Evolutionary conservation across 2,888 invertebrate genomes (phyloP).

Genomic region (Lapara coniferarum): DNA sequence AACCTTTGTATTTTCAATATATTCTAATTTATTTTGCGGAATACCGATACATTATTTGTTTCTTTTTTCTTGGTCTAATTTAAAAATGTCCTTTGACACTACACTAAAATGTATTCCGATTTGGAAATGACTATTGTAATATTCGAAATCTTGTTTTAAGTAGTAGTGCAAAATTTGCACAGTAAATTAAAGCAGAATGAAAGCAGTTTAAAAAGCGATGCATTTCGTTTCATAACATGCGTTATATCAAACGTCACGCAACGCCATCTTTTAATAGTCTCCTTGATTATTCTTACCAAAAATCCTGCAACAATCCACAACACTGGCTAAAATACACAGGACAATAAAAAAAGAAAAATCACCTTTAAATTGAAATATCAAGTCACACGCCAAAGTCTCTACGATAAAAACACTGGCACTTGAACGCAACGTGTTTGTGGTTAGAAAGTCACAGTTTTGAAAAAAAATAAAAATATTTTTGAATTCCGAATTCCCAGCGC

Average conservation of each 20-base stretch:
- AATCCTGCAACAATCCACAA: slow-evolving; percentile 42
- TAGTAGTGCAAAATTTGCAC: neutral
- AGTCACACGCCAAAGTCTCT: slow-evolving; percentile 79
- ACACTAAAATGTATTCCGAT: no score
- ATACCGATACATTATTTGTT: no score
- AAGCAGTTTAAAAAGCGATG: slow-evolving; percentile 8
- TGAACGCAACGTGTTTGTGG: slow-evolving; percentile 74
- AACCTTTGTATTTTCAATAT: no score
- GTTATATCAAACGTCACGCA: neutral
- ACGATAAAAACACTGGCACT: slow-evolving; percentile 77
- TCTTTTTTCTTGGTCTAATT: no score
- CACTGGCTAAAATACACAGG: slow-evolving; percentile 39
- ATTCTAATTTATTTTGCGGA: no score
- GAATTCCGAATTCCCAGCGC: slow-evolving; percentile 55
- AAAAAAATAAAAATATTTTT: slow-evolving; percentile 41
- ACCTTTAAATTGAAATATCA: slow-evolving; percentile 78
- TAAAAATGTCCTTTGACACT: no score
- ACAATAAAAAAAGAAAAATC: slow-evolving; percentile 53
- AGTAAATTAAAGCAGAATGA: neutral
- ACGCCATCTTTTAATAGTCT: slow-evolving; percentile 24
- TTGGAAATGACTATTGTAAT: neutral
- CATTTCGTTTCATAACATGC: neutral
- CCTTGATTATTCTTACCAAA: slow-evolving; percentile 34
- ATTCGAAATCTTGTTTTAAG: neutral
- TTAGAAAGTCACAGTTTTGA: slow-evolving; percentile 46